Evolutionary conservation across 2,113 vertebrate species (phyloP).

Genomic region (Felis catus): DNA sequence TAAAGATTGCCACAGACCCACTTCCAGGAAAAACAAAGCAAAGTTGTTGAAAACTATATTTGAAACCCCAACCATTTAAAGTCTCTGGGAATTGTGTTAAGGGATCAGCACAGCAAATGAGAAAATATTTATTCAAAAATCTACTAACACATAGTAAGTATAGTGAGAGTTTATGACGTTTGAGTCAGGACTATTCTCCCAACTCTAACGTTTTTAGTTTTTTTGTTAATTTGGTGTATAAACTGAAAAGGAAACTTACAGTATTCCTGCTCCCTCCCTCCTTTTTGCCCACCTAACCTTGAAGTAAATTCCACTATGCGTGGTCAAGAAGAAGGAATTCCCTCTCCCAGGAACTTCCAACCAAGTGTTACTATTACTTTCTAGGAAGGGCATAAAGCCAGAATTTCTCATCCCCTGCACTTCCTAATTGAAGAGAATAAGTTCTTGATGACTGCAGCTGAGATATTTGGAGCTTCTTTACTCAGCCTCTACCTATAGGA

Average conservation of each 20-base stretch:
- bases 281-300: neutral
- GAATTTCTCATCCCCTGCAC: neutral
- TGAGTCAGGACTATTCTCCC: neutral
- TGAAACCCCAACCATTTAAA: neutral
- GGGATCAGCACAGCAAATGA: neutral
- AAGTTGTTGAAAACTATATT: neutral
- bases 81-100: neutral
- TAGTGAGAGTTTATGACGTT: neutral
- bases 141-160: neutral
- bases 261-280: neutral
- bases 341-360: neutral
- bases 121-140: neutral
- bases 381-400: neutral
- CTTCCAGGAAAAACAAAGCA: neutral
- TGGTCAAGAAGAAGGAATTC: neutral
- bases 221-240: neutral
- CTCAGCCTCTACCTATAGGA: neutral
- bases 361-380: neutral
- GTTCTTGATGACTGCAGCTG: neutral
- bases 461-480: neutral
- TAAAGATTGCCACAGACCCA: neutral
- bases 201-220: neutral
- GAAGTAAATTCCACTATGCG: neutral
- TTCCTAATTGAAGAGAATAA: neutral
- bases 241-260: neutral